Conservation (phyloP, 2,113 vertebrate genomes). For the Psilopsiagon aymara region DNA sequence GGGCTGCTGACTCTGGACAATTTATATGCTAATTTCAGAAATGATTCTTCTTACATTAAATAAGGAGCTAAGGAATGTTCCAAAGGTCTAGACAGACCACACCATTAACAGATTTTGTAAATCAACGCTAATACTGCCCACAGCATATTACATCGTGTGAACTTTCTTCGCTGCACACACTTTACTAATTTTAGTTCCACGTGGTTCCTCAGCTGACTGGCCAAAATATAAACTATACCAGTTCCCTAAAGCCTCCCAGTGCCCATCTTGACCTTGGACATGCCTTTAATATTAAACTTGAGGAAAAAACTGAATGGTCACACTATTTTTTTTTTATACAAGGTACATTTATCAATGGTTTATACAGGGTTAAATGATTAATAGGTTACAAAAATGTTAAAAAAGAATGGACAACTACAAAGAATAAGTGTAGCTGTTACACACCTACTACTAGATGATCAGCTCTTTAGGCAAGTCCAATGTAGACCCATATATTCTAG, state of each 20-base stretch:
- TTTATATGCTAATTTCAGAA: slow-evolving; percentile 78
- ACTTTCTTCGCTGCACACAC: slow-evolving; percentile 23
- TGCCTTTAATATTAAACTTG: slow-evolving; percentile 27
- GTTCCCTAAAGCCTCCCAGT: slow-evolving; percentile 21
- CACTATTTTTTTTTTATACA: slow-evolving; percentile 7
- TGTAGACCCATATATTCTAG: neutral
- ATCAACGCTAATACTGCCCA: slow-evolving; percentile 30
- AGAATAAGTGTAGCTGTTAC: neutral
- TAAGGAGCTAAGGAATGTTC: slow-evolving; percentile 76
- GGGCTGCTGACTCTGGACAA: slow-evolving; percentile 66
- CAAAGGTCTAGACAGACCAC: slow-evolving; percentile 74
- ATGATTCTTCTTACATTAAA: slow-evolving; percentile 68
- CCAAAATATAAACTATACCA: slow-evolving; percentile 38
- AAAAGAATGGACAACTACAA: neutral
- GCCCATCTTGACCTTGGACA: slow-evolving; percentile 67
- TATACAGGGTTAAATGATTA: slow-evolving; percentile 60
- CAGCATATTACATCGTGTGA: slow-evolving; percentile 43
- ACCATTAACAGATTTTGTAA: slow-evolving; percentile 56
- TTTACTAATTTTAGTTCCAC: slow-evolving; percentile 57
- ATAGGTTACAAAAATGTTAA: neutral
- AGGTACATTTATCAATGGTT: slow-evolving; percentile 50
- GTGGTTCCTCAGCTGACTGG: slow-evolving; percentile 70
- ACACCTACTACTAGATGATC: neutral
- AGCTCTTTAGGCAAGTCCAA: neutral
- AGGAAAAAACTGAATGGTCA: neutral